phyloP scores from a whole-genome alignment of 2,113 vertebrate genomes.

The Eonycteris spelaea region DNA sequence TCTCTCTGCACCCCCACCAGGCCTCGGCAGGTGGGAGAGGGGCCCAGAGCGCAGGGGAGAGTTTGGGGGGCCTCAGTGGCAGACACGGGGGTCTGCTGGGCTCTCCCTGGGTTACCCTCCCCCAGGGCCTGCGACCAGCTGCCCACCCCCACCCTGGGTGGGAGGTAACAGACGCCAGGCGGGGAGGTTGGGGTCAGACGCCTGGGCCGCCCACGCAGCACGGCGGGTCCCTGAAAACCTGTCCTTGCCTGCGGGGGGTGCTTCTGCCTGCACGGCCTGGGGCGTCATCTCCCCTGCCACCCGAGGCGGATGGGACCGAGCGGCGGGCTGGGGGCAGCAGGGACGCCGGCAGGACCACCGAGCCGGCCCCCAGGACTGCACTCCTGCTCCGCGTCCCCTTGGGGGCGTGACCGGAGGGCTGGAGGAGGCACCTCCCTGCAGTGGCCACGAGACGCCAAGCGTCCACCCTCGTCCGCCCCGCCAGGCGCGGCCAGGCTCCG shows the following conservation, averaged over 20 bases:
- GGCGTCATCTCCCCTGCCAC: no score
- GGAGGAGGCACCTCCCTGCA: background rate
- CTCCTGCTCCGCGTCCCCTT: no score
- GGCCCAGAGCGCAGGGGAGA: accelerated
- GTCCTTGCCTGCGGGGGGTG: accelerated
- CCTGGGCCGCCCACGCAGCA: background rate
- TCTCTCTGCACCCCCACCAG: background rate
- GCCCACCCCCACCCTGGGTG: accelerated
- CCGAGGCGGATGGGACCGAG: accelerated
- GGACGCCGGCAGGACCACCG: accelerated
- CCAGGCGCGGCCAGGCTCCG: background rate
- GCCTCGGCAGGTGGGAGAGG: background rate
- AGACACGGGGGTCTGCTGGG: accelerated
- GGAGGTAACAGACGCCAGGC: background rate
- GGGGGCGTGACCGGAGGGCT: no score
- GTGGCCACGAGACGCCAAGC: accelerated
- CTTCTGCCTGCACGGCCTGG: accelerated
- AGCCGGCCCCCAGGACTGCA: background rate
- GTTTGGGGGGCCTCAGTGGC: background rate
- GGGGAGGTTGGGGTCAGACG: accelerated
- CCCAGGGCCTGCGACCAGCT: accelerated
- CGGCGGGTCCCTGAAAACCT: accelerated
- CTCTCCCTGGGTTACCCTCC: slow-evolving; percentile 21
- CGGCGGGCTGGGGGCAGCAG: background rate
- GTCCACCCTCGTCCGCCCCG: accelerated